phyloP scores from a whole-genome alignment of 1,140 invertebrate genomes.

The Megalonaias nervosa region DNA sequence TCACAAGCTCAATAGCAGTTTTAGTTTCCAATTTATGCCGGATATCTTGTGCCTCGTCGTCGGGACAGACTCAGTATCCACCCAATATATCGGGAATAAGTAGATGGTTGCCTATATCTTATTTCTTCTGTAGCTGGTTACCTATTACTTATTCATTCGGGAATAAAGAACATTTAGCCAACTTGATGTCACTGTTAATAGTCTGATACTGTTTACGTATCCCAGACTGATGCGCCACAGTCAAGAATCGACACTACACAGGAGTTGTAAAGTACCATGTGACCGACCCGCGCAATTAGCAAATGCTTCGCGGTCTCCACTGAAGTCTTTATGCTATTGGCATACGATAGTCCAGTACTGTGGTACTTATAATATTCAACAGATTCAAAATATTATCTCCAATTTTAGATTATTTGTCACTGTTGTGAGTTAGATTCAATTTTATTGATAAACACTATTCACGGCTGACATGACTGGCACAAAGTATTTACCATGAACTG shows the following conservation, averaged over 20 bases:
- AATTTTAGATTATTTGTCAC: constrained; percentile 8
- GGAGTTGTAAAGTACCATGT: constrained; percentile 12
- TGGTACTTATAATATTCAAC: constrained; percentile 15
- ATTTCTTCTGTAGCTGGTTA: no score
- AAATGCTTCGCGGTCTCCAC: not conserved
- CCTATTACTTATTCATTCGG: no score
- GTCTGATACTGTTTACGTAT: constrained; percentile 13
- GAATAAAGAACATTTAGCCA: no score
- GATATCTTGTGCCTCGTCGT: no score
- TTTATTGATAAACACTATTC: constrained; percentile 15
- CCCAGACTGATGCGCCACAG: constrained; percentile 26
- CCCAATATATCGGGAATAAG: no score
- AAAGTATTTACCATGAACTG: constrained; percentile 15
- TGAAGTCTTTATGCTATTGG: constrained; percentile 19
- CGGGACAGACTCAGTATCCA: no score
- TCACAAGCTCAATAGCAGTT: no score
- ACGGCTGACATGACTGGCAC: constrained; percentile 21
- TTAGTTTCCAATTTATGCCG: no score
- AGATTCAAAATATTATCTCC: constrained; percentile 10
- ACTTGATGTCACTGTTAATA: constrained; percentile 5
- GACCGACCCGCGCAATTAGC: constrained; percentile 17
- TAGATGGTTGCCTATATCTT: no score
- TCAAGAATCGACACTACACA: constrained; percentile 29
- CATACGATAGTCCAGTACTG: constrained; percentile 23
- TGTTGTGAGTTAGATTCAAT: constrained; percentile 7